Evolutionary conservation across 1,140 invertebrate genomes (phyloP), one percentile per base, ranked within the genome.

Genomic region (Anastrepha ludens): DNA sequence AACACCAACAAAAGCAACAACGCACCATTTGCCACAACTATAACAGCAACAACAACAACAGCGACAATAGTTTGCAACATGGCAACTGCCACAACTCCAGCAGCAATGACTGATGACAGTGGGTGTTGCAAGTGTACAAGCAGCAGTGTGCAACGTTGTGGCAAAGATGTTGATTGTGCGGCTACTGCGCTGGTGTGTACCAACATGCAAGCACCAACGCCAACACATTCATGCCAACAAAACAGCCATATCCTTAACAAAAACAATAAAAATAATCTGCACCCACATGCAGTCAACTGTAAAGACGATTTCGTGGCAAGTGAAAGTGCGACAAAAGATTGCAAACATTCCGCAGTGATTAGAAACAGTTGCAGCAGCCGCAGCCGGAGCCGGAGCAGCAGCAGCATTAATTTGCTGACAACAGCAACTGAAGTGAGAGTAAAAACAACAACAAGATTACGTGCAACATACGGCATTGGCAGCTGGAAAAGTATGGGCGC

Each of bases 121-220:
- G 85, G 78, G 70, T 87, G 88, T 88, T 89, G 67, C 87, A 88
- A 59, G 64, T 47, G 3, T 39, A 29, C 44, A 87, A 1, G n/a
- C 62, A 58, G 13, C 86, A 55, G 47, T 74, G 44, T 74, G 39
- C 39, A 74, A 15, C 67, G 17, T 74, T 74, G 67, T 17, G 67
- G 67, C 15, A 74, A 74, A 74, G 41, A 74, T 74, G 67, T 74
- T 74, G 67, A 74, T 74, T 74, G 44, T 41, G 65, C 39, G 11
- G 39, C 41, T 2, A 15, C 4, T 41, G 67, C 67, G 41, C 3
- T 74, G 41, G 39, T 39, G 41, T 55, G 74, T 55, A 17, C 44
- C 47, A 67, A 67, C 29, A 17, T n/a, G 55, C 44, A 17, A 55
- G 4, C 74, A 74, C 44, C 60, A 6, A 67, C 44, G 44, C 47